These are phyloP conservation scores for Sminthurinus aureus DNA, from an alignment of 2,888 invertebrate species.

Conservation along the genomic window DNA sequence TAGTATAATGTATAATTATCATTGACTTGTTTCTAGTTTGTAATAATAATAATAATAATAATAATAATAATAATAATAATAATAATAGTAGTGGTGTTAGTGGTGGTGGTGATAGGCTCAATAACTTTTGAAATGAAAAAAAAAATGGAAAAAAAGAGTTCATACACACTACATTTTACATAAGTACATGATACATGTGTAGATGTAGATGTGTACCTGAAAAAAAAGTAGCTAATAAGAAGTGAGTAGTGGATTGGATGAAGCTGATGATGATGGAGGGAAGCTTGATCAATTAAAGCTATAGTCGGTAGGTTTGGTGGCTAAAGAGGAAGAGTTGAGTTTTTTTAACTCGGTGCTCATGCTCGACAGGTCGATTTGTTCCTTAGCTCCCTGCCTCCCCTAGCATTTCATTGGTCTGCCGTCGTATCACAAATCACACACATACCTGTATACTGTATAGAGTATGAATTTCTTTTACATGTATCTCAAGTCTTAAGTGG, in stretches of 20 bases:
- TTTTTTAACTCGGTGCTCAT: constrained; percentile 43
- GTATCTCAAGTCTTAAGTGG: not conserved
- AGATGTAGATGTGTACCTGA: too few relatives aligned
- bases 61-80: too few relatives aligned
- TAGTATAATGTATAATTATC: too few relatives aligned
- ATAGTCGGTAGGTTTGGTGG: constrained; percentile 46
- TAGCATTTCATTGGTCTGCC: constrained; percentile 39
- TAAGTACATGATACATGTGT: too few relatives aligned
- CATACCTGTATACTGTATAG: constrained; percentile 23
- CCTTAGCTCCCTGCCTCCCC: constrained; percentile 49
- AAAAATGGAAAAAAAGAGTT: not conserved
- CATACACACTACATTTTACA: not conserved
- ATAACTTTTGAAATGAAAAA: too few relatives aligned
- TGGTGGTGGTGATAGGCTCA: too few relatives aligned
- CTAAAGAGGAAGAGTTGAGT: constrained; percentile 38
- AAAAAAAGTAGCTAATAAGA: not conserved
- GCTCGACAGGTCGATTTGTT: constrained; percentile 49
- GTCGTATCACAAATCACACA: constrained; percentile 28
- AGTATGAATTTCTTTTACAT: not conserved
- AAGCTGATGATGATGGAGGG: constrained; percentile 12
- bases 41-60: too few relatives aligned
- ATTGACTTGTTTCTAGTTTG: too few relatives aligned
- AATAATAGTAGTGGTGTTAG: too few relatives aligned
- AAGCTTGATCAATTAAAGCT: constrained; percentile 47
- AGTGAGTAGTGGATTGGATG: constrained; percentile 1